Percentiles rank a stretch among this genome's conserved stretches.
Conservation (phyloP, 2,888 invertebrate species). For the Dichetophora obliterata region DNA sequence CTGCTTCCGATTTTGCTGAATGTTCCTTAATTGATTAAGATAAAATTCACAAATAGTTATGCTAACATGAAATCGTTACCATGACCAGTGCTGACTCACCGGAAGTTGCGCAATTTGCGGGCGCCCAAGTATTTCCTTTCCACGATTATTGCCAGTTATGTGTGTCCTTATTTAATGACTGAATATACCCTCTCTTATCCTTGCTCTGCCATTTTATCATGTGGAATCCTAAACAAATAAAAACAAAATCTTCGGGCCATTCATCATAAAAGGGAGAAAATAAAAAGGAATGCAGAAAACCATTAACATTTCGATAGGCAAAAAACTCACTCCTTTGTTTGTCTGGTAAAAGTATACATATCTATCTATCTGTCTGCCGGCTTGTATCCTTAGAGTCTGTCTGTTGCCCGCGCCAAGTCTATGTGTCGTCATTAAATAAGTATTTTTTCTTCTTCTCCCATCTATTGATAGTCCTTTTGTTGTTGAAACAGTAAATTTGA, state of each 20-base stretch:
- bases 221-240: constrained; percentile 8
- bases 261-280: background rate
- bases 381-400: background rate
- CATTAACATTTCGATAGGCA: background rate
- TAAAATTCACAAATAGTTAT: no score
- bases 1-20: no score
- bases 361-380: background rate
- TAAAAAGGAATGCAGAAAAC: background rate
- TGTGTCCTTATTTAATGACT: no score
- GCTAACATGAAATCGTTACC: no score
- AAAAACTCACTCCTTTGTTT: no score
- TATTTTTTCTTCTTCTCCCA: no score
- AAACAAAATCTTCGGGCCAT: background rate
- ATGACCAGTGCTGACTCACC: constrained; percentile 5
- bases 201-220: background rate
- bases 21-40: no score
- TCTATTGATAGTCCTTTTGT: background rate
- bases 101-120: constrained; percentile 14
- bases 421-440: background rate
- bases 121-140: constrained; percentile 5
- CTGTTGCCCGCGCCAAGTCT: background rate
- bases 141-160: background rate
- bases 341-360: no score
- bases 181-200: background rate
- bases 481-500: no score